A percentile compares a stretch with the other conserved stretches of the same genome.
These are phyloP conservation scores for Phocides pigmalion DNA, from an alignment of 1,140 invertebrate genomes.

Conservation along the genomic window DNA sequence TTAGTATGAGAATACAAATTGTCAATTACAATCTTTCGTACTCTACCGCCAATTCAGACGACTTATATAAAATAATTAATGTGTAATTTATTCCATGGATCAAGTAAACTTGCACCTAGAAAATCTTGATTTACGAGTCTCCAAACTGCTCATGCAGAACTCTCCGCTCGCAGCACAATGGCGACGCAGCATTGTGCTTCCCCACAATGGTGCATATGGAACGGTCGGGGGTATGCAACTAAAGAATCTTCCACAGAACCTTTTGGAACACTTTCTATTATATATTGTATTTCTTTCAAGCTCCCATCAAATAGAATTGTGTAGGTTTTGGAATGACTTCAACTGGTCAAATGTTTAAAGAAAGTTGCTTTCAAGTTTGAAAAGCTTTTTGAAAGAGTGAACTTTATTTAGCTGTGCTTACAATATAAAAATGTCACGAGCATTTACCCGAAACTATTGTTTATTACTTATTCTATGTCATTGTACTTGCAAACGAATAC, in stretches of 20 bases:
- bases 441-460: too few relatives aligned
- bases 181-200: not conserved
- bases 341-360: not conserved
- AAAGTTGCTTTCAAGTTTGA: not conserved
- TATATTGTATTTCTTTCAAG: not conserved
- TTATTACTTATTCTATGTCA: too few relatives aligned
- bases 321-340: not conserved
- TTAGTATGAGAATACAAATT: too few relatives aligned
- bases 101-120: not conserved
- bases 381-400: not conserved
- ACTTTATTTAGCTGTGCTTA: too few relatives aligned
- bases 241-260: not conserved
- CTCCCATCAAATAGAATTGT: not conserved
- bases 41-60: too few relatives aligned
- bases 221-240: not conserved
- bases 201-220: not conserved
- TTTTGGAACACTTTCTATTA: not conserved
- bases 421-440: too few relatives aligned
- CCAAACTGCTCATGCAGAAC: not conserved
- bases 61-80: too few relatives aligned
- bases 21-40: too few relatives aligned
- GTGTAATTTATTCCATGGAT: too few relatives aligned
- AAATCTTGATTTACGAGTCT: constrained; percentile 3
- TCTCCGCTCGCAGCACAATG: not conserved
- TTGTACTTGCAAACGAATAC: too few relatives aligned